phyloP scores from a whole-genome alignment of 2,797 vertebrate species.

The Decapterus maruadsi region DNA sequence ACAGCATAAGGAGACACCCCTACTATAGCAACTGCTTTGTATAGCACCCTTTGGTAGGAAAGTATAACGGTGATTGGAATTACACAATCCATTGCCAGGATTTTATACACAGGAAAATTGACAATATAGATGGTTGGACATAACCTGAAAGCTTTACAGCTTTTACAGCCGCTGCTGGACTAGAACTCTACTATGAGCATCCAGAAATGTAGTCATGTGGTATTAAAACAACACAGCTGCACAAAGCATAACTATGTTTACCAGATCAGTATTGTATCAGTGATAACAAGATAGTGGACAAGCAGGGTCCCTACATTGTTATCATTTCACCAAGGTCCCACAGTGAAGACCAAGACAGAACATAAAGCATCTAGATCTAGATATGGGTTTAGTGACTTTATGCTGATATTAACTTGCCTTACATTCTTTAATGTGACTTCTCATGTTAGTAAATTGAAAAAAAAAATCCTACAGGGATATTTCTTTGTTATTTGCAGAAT shows the following conservation, averaged over 20 bases:
- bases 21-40: neutral
- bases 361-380: neutral
- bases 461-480: neutral
- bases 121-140: conserved; percentile 32
- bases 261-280: neutral
- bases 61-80: conserved; percentile 7
- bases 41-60: conserved; percentile 36
- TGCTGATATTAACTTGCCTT: neutral
- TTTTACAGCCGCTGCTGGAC: neutral
- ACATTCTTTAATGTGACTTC: neutral
- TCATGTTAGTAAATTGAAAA: neutral
- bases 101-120: conserved; percentile 21
- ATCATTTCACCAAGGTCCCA: neutral
- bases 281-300: neutral
- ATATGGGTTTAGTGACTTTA: neutral
- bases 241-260: neutral
- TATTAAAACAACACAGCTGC: neutral
- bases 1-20: conserved; percentile 15
- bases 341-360: neutral
- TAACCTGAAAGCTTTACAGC: conserved; percentile 11
- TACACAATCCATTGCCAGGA: conserved; percentile 11
- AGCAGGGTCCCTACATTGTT: neutral
- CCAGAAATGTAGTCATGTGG: neutral
- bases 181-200: neutral
- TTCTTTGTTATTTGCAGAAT: neutral